Evolutionary conservation across 2,888 invertebrate species (phyloP).

Genomic region (Diplolepis rosae): DNA sequence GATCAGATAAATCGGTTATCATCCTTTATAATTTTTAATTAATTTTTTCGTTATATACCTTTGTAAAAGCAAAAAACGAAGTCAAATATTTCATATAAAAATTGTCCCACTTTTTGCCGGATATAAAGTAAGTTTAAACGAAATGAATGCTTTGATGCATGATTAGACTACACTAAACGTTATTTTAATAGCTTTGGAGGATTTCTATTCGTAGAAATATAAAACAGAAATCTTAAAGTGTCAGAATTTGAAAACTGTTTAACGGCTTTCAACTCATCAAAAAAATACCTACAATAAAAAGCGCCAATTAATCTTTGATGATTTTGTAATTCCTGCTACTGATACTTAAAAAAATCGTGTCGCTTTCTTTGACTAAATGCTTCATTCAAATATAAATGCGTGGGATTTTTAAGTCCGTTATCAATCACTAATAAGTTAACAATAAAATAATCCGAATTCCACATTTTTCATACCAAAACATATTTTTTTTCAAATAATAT

Average conservation of each 20-base stretch:
- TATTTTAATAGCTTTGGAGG: neutral
- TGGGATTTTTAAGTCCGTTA: neutral
- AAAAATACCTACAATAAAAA: neutral
- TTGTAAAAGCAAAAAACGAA: neutral
- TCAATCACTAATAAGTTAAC: neutral
- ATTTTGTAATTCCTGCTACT: neutral
- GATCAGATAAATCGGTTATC: neutral
- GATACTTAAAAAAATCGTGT: neutral
- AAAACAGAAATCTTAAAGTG: neutral
- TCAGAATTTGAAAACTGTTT: neutral
- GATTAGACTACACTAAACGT: neutral
- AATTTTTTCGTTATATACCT: neutral
- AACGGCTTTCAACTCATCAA: neutral
- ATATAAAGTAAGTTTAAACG: neutral
- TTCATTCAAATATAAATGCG: neutral
- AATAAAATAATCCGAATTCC: neutral
- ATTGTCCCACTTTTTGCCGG: neutral
- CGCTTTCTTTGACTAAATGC: neutral
- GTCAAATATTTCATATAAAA: neutral
- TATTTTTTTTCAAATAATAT: no score
- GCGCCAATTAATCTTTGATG: neutral
- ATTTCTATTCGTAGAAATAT: slow-evolving; percentile 12
- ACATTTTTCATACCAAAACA: no score
- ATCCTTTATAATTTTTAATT: neutral
- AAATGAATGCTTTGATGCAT: neutral